Evolutionary conservation across 2,113 vertebrate species (phyloP), one percentile per base, ranked within the genome.

Genomic region (Engraulis encrasicolus): DNA sequence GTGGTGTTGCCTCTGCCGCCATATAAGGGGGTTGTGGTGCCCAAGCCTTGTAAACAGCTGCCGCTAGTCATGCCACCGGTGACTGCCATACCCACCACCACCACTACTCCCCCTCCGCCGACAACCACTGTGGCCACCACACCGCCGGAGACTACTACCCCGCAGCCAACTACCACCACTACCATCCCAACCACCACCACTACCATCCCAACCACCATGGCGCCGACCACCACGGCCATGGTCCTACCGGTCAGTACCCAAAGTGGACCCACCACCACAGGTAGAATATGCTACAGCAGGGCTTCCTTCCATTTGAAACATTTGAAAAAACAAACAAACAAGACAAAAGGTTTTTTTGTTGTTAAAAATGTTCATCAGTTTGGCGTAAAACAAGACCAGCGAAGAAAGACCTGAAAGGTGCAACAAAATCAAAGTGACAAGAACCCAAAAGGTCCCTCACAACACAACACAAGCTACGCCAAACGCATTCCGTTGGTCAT

Each of bases 211-310:
- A 50, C 40, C n/a, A 50, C 0, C 14, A 80, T 81, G 81, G 66
- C 83, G 78, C 81, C 82, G 34, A 83, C n/a, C 36, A 81, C 50
- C 82, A 48, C 50, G 81, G 20, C 71, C 48, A 77, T 78, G 81
- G 83, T n/a, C n/a, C 90, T 90, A 91, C 90, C 86, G 89, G 91
- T 93, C 93, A 94, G 92, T 94, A 92, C 90, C 91, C 92, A 93
- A 88, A 91, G 91, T 88, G 92, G 90, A 92, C 82, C 88, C 92
- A 88, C 87, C 91, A 89, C 92, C 92, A 91, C 93, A 95, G 95
- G 95, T 95, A 95, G 92, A 93, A 91, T 50, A 91, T 74, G 31
- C 66, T 31, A 74, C 66, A 74, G 66, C 27, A 17, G 66, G 66
- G 66, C 34, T 74, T 74, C 66, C 27, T 74, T 74, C 2, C 27